Conservation (phyloP, 2,113 vertebrate species). For the Oxyura jamaicensis region DNA sequence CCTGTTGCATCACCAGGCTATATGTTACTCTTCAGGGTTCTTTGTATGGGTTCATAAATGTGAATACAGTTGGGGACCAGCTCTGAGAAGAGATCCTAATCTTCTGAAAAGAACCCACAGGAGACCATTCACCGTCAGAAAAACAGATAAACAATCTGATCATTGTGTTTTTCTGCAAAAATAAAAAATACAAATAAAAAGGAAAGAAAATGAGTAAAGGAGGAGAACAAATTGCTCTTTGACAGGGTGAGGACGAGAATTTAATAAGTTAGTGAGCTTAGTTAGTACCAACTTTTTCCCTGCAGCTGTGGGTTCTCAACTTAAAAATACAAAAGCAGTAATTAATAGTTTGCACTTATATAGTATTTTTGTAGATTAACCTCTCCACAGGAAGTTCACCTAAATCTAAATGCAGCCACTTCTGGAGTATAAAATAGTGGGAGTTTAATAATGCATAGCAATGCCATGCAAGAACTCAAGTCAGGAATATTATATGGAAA, state of each 20-base stretch:
- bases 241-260: background rate
- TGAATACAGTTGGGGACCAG: background rate
- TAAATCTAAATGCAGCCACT: slow-evolving; percentile 18
- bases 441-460: slow-evolving; percentile 43
- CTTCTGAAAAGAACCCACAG: background rate
- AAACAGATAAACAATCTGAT: background rate
- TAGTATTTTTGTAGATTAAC: slow-evolving; percentile 13
- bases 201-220: background rate
- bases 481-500: background rate
- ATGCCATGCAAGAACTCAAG: background rate
- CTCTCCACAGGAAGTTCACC: background rate
- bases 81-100: background rate
- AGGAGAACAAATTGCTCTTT: background rate
- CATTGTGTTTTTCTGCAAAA: background rate
- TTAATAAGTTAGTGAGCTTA: background rate
- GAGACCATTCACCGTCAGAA: background rate
- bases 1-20: background rate
- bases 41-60: slow-evolving; percentile 24
- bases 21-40: slow-evolving; percentile 19
- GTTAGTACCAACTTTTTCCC: background rate
- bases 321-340: background rate
- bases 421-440: background rate
- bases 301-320: background rate
- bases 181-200: background rate
- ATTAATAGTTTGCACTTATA: background rate